These are phyloP conservation scores for Oncorhynchus mykiss DNA, from an alignment of 2,113 vertebrate species.

Conservation along the genomic window DNA sequence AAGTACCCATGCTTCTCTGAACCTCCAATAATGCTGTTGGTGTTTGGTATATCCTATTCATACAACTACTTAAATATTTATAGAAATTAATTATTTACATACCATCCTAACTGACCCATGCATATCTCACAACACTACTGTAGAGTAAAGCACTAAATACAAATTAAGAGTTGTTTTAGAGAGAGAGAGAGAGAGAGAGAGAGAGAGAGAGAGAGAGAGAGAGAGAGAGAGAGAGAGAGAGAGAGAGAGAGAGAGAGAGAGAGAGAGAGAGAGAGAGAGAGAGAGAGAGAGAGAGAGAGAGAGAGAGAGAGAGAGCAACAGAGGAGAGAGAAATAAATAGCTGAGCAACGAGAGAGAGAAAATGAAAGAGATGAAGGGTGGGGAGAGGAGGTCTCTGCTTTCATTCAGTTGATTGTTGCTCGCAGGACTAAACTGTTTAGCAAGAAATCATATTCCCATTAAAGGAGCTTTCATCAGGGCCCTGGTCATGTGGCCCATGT, in stretches of 20 bases:
- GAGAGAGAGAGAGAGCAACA: too few relatives aligned
- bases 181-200: neutral
- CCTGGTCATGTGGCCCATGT: constrained; percentile 42
- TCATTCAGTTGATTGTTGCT: constrained; percentile 1
- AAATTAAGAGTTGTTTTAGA: neutral
- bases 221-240: neutral
- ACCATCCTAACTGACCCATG: neutral
- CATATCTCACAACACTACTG: neutral
- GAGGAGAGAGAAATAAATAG: too few relatives aligned
- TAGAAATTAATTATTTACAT: neutral
- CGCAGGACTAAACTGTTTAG: constrained; percentile 28
- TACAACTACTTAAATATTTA: neutral
- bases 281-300: neutral
- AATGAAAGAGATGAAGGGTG: too few relatives aligned
- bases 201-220: neutral
- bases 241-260: neutral
- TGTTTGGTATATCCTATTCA: neutral
- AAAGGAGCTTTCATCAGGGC: constrained; percentile 12
- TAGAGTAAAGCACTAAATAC: neutral
- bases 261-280: neutral
- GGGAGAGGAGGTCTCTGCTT: neutral
- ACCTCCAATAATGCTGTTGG: neutral
- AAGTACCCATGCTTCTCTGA: neutral
- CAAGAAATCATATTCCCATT: constrained; percentile 18
- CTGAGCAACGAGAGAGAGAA: neutral